Percentiles rank a stretch among this genome's conserved stretches.
phyloP scores from a whole-genome alignment of 2,113 vertebrate species.

The Lichenostomus cassidix region DNA sequence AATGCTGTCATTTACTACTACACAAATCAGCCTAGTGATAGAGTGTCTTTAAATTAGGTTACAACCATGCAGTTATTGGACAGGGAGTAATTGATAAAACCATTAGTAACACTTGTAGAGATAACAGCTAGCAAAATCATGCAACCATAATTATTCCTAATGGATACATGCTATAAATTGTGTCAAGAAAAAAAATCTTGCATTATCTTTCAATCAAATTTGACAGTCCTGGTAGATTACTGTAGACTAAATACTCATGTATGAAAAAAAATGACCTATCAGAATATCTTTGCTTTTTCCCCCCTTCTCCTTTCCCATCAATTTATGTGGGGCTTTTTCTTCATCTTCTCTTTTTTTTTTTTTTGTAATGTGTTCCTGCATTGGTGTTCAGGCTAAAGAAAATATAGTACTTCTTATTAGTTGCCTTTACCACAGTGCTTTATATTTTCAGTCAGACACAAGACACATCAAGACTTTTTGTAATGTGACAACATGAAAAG shows the following conservation, averaged over 20 bases:
- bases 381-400: constrained; percentile 29
- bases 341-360: neutral
- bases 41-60: constrained; percentile 94
- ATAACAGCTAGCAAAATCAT: constrained; percentile 96
- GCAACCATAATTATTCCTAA: constrained; percentile 95
- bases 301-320: constrained; percentile 20
- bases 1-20: constrained; percentile 89
- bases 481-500: constrained; percentile 56
- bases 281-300: constrained; percentile 57
- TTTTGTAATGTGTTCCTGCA: constrained; percentile 21
- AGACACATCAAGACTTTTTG: constrained; percentile 35
- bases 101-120: constrained; percentile 99
- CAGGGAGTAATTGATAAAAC: constrained; percentile 96
- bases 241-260: constrained; percentile 71
- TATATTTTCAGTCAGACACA: constrained; percentile 49
- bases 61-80: constrained; percentile 94
- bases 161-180: constrained; percentile 95
- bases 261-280: constrained; percentile 72
- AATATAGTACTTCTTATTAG: constrained; percentile 33
- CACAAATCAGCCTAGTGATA: constrained; percentile 88
- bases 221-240: constrained; percentile 81
- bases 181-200: constrained; percentile 83
- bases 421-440: constrained; percentile 44
- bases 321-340: neutral
- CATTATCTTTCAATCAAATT: constrained; percentile 88